Evolutionary conservation across 2,888 invertebrate species (phyloP), one percentile per base, ranked within the genome.

Genomic region (Podotricha telesiphe): DNA sequence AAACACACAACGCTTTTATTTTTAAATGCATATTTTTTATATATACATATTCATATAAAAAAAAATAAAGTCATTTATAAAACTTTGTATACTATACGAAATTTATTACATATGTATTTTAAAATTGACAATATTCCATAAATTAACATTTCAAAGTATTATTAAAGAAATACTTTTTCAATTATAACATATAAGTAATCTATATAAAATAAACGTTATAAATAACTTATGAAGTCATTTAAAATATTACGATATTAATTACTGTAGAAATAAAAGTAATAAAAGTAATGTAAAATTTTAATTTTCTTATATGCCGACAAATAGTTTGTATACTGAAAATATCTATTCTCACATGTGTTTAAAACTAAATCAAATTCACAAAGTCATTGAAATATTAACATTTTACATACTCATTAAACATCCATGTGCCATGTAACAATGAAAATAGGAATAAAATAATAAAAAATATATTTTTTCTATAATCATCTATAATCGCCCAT

Each of bases 401-500:
- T n/a, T n/a, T n/a, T n/a, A n/a, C n/a, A n/a, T n/a, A n/a, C n/a
- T n/a, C n/a, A n/a, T n/a, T n/a, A 28, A 28, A 28, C 6, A 28
- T 28, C 28, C 17, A 47, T 11, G 19, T 11, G 11, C 10, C 2
- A 5, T 48, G 10, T 19, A 10, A n/a, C 0, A 37, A 8, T 48
- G 20, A 50, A 28, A 28, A 28, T 2, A 50, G 13, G n/a, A 47
- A 47, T 17, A 47, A 47, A 47, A 17, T 17, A 17, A 37, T 17
- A 37, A 11, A 53, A n/a, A 0, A 51, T 28, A 53, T 53, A n/a
- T 28, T 7, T 53, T 37, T 37, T 4, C n/a, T 58, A 40, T 40
- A 40, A 40, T 40, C 19, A 15, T 40, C 19, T 40, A 40, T 58
- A 58, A 40, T 40, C 56, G 75, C 74, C 74, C 77, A 62, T 48